phyloP scores from a whole-genome alignment of 2,888 invertebrate genomes.

The Brachypalpus laphriformis region DNA sequence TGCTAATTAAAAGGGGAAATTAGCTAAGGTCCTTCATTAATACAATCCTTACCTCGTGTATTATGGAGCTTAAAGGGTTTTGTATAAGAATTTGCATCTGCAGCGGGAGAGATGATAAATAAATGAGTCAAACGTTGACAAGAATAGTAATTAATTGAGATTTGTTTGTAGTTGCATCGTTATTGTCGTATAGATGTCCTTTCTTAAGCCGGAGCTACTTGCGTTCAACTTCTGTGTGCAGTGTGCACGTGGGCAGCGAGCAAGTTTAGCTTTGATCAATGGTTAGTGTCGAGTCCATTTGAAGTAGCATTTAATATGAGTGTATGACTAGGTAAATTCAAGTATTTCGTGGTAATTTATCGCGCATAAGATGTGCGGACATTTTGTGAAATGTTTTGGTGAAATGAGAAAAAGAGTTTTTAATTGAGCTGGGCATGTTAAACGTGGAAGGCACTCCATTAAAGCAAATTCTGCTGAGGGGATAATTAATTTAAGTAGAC shows the following conservation, averaged over 20 bases:
- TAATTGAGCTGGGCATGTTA: not conserved
- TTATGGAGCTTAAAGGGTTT: not conserved
- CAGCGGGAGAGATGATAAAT: not conserved
- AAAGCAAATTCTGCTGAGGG: not conserved
- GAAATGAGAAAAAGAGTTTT: not conserved
- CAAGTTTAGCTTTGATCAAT: slow-evolving; percentile 46
- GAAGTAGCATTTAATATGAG: slow-evolving; percentile 37
- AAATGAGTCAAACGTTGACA: slow-evolving; percentile 63
- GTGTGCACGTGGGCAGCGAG: slow-evolving; percentile 39
- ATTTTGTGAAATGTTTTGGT: not conserved
- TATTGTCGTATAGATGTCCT: slow-evolving; percentile 27
- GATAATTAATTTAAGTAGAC: too few species aligned
- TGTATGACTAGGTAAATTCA: slow-evolving; percentile 53
- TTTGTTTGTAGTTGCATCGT: slow-evolving; percentile 32
- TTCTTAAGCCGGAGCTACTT: not conserved
- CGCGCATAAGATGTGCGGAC: slow-evolving; percentile 10
- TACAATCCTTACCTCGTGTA: not conserved
- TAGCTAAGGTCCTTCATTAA: slow-evolving; percentile 26
- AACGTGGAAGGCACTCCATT: not conserved
- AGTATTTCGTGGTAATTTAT: slow-evolving; percentile 39
- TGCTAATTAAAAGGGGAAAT: slow-evolving; percentile 67
- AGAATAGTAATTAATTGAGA: slow-evolving; percentile 68
- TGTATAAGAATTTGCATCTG: not conserved
- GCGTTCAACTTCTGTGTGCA: slow-evolving; percentile 6
- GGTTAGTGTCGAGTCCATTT: slow-evolving; percentile 40